Evolutionary conservation across 2,888 invertebrate genomes (phyloP).

Genomic region (Tetheella fluctuosa): DNA sequence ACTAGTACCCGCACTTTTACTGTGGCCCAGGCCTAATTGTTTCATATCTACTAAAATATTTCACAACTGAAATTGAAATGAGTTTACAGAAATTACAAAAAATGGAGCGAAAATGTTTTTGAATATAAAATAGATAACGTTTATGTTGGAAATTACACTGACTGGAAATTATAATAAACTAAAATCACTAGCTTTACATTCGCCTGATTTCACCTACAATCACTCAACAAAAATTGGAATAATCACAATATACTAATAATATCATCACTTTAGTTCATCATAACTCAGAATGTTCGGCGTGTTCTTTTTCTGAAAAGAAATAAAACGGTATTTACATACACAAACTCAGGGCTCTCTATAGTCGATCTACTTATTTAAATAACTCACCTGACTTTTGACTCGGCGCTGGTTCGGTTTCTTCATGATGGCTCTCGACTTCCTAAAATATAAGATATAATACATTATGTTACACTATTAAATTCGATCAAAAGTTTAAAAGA

Average conservation of each 20-base stretch:
- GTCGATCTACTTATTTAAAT: background rate
- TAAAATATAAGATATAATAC: background rate
- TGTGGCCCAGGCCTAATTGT: too few relatives aligned
- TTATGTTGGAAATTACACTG: background rate
- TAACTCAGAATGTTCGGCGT: constrained; percentile 70
- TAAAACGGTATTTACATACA: constrained; percentile 11
- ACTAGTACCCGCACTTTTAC: too few relatives aligned
- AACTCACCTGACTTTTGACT: constrained; percentile 48
- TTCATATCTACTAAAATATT: too few relatives aligned
- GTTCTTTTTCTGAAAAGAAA: constrained; percentile 59
- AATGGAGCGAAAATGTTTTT: background rate
- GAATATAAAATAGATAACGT: background rate
- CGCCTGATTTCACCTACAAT: constrained; percentile 20
- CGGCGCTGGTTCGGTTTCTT: constrained; percentile 38
- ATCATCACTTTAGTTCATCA: constrained; percentile 61
- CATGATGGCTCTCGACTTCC: constrained; percentile 55
- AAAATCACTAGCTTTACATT: constrained; percentile 12
- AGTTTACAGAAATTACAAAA: background rate
- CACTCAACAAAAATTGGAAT: constrained; percentile 44
- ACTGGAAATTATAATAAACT: background rate
- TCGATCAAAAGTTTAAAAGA: too few relatives aligned
- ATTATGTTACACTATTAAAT: too few relatives aligned
- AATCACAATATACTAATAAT: constrained; percentile 36
- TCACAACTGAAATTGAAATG: too few relatives aligned
- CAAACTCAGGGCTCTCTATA: background rate